Evolutionary conservation across 1,140 invertebrate genomes (phyloP).

Genomic region (Cydia splendana): DNA sequence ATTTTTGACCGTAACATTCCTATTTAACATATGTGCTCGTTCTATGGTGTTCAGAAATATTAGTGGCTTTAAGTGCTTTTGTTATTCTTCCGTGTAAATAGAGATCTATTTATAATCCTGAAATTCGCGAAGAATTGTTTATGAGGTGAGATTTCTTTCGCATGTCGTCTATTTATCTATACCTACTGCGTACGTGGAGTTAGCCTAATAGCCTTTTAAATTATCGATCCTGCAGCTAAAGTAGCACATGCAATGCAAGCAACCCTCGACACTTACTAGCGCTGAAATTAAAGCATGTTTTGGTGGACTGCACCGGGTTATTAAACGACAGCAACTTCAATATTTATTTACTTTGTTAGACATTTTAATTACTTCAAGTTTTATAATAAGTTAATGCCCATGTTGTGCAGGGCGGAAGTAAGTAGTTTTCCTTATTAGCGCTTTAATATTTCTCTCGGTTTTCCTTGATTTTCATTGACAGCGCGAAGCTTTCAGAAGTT

Average conservation of each 20-base stretch:
- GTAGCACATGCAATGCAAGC: constrained; percentile 16
- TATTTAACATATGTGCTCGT: constrained; percentile 16
- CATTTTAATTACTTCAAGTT: neutral
- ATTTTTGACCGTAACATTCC: constrained; percentile 4
- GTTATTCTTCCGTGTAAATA: constrained; percentile 18
- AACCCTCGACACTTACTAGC: constrained; percentile 7
- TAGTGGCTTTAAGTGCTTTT: constrained; percentile 3
- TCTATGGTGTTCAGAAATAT: neutral
- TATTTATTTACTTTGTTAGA: no score
- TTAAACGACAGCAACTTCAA: neutral
- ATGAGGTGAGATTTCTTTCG: constrained; percentile 27
- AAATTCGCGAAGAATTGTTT: constrained; percentile 24
- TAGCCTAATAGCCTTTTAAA: constrained; percentile 16
- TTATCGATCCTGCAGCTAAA: constrained; percentile 24
- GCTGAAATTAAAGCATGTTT: constrained; percentile 3
- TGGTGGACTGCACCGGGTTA: neutral
- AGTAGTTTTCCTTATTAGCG: neutral
- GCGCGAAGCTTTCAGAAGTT: neutral
- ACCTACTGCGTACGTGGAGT: neutral
- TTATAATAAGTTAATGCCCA: neutral
- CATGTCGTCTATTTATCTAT: neutral
- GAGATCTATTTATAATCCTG: constrained; percentile 22
- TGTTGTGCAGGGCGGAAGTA: neutral
- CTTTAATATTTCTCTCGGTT: neutral
- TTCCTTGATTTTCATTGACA: neutral